phyloP scores from a whole-genome alignment of 2,888 invertebrate genomes.

The Gerris lacustris region DNA sequence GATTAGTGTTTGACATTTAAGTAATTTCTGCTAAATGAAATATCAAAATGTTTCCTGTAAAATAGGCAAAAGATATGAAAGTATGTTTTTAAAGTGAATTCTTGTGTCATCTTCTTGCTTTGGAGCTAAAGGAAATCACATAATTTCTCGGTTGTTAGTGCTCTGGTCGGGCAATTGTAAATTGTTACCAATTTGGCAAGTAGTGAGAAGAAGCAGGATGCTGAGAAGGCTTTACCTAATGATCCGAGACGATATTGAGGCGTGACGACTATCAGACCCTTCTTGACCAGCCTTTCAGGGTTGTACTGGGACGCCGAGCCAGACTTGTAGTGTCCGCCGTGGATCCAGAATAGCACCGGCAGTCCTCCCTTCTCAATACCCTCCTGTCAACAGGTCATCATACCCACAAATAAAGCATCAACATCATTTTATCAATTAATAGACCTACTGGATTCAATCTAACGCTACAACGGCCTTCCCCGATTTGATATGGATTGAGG shows the following conservation, averaged over 20 bases:
- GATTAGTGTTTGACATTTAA: too few relatives aligned
- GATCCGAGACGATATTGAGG: constrained; percentile 66
- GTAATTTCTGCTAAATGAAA: too few relatives aligned
- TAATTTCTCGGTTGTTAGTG: neutral
- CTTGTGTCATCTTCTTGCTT: too few relatives aligned
- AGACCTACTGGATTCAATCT: too few relatives aligned
- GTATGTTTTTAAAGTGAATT: too few relatives aligned
- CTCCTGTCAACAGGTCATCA: constrained; percentile 41
- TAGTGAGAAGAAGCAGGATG: neutral
- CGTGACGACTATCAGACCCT: constrained; percentile 58
- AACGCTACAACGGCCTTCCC: too few relatives aligned
- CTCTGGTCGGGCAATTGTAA: neutral
- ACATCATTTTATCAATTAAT: too few relatives aligned
- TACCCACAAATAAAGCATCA: too few relatives aligned
- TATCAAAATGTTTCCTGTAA: too few relatives aligned
- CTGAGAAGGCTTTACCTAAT: constrained; percentile 36
- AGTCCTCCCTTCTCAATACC: neutral
- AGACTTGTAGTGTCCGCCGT: constrained; percentile 62
- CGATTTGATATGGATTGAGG: too few relatives aligned
- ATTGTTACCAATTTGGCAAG: neutral
- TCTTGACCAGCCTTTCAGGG: constrained; percentile 50
- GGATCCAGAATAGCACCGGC: constrained; percentile 65
- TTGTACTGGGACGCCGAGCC: constrained; percentile 65
- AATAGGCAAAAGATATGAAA: too few relatives aligned
- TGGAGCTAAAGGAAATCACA: neutral